A percentile compares a stretch with the other conserved stretches of the same genome.
Evolutionary conservation across 2,888 invertebrate species (phyloP).

Genomic region (Trichopria drosophilae): DNA sequence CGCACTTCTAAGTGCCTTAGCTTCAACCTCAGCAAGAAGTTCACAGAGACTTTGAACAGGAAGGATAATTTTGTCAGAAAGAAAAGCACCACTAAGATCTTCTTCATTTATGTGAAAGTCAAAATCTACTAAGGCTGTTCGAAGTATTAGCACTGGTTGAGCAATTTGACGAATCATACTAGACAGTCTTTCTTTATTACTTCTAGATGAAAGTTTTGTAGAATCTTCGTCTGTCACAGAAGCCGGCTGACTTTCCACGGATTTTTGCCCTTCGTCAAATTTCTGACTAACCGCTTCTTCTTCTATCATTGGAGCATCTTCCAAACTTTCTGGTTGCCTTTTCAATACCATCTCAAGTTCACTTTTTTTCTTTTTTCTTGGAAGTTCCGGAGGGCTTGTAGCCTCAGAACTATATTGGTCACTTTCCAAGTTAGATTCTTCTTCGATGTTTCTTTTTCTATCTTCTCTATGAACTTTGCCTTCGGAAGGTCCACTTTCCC

Average conservation of each 20-base stretch:
- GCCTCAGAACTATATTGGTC: slow-evolving; percentile 47
- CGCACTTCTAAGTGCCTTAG: slow-evolving; percentile 46
- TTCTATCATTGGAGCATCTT: no score
- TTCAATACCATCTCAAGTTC: slow-evolving; percentile 5
- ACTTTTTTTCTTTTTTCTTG: slow-evolving; percentile 5
- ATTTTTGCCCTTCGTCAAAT: slow-evolving; percentile 31
- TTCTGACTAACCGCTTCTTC: no score
- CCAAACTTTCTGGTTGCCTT: slow-evolving; percentile 17
- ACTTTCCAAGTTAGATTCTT: slow-evolving; percentile 53
- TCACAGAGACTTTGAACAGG: slow-evolving; percentile 51
- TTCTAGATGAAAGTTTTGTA: slow-evolving; percentile 38
- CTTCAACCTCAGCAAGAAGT: slow-evolving; percentile 46
- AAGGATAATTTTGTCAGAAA: slow-evolving; percentile 44
- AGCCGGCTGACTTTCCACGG: slow-evolving; percentile 24
- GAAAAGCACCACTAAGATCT: slow-evolving; percentile 36
- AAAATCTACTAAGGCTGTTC: slow-evolving; percentile 44
- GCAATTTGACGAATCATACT: slow-evolving; percentile 41
- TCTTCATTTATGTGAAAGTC: slow-evolving; percentile 39
- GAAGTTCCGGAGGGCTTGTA: slow-evolving; percentile 13
- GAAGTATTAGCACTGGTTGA: slow-evolving; percentile 43
- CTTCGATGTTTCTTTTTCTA: slow-evolving; percentile 39
- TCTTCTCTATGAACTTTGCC: slow-evolving; percentile 31
- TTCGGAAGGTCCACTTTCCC: slow-evolving; percentile 23
- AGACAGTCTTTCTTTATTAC: slow-evolving; percentile 43
- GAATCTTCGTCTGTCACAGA: slow-evolving; percentile 35